Base-by-base conservation (phyloP, 2,797 vertebrate genomes). In the Malacoctenus gilli region DNA sequence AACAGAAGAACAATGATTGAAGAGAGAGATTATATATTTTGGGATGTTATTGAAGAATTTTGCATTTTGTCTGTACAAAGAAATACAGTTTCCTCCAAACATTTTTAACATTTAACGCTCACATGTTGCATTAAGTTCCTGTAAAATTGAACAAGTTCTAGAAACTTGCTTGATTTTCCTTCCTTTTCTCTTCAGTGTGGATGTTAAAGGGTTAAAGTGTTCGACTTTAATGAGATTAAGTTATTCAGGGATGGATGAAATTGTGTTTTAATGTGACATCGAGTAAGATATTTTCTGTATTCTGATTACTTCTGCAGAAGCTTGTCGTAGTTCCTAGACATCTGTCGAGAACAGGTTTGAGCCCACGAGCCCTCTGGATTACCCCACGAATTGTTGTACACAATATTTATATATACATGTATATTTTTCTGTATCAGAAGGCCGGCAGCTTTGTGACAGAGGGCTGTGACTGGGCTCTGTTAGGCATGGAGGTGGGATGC, bases 371-470 rank as follows among this genome's bases (percentile, higher is more conserved):
- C 31, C 18, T 40, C 16, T 46, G 48, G 50, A 66, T 14, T 50
- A 41, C 50, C 39, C 42, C 30, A n/a, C 32, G 31, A 42, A n/a
- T n/a, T 42, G 40, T 32, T 66, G 30, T 53, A 32, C 36, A 38
- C 44, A 28, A 67, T 66, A 55, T 35, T 34, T 32, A 11, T 11
- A 3, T 31, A 69, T 14, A 5, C 5, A 32, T 31, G 71, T 14
- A 5, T 6, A 32, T 64, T 46, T 84, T 77, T 83, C 64, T 77
- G 73, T 57, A 58, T 71, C 79, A 70, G 72, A 82, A 76, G 69
- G 60, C 55, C 49, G 68, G 41, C 49, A 67, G 51, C 65, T 79
- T 66, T 69, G 62, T 56, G 71, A 76, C 60, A 66, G 65, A 79
- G 68, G 40, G 65, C 55, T 78, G 56, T 34, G 43, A 65, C 34